Percentiles rank a stretch among this genome's conserved stretches.
Conservation (phyloP, 1,140 invertebrate genomes). For the Thereuonema tuberculata region DNA sequence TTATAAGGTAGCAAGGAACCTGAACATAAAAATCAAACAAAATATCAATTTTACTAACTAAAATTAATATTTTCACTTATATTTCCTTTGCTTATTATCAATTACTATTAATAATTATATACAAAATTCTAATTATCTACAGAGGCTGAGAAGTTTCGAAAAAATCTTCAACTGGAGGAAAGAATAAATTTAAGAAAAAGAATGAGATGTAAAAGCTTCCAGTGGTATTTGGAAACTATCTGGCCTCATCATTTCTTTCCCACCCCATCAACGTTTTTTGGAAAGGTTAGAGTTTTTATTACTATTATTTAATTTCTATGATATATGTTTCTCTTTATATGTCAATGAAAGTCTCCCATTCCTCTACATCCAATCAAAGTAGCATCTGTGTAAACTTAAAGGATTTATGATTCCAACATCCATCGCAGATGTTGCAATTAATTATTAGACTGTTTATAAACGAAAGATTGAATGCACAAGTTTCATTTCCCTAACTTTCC, state of each 20-base stretch:
- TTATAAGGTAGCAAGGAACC: too few species aligned
- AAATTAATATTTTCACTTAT: too few species aligned
- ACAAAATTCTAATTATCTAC: too few species aligned
- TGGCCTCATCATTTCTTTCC: constrained; percentile 86
- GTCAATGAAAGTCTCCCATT: neutral
- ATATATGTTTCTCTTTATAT: too few species aligned
- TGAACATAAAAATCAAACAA: too few species aligned
- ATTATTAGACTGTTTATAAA: neutral
- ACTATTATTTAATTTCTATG: too few species aligned
- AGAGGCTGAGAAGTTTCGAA: constrained; percentile 44
- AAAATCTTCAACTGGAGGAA: constrained; percentile 52
- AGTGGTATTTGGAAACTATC: constrained; percentile 91
- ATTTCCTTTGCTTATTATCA: neutral
- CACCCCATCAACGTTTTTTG: constrained; percentile 62
- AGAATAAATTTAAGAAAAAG: constrained; percentile 56
- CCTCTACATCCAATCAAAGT: neutral
- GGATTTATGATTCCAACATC: neutral
- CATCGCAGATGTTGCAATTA: neutral
- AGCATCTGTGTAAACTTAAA: neutral
- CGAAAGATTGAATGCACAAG: too few species aligned
- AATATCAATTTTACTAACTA: too few species aligned
- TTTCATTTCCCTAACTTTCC: too few species aligned
- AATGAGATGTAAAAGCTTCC: constrained; percentile 74
- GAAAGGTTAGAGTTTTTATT: constrained; percentile 46
- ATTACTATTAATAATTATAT: neutral